These are phyloP conservation scores for Zaprionus ghesquierei DNA, from an alignment of 1,140 invertebrate species.

Conservation along the genomic window DNA sequence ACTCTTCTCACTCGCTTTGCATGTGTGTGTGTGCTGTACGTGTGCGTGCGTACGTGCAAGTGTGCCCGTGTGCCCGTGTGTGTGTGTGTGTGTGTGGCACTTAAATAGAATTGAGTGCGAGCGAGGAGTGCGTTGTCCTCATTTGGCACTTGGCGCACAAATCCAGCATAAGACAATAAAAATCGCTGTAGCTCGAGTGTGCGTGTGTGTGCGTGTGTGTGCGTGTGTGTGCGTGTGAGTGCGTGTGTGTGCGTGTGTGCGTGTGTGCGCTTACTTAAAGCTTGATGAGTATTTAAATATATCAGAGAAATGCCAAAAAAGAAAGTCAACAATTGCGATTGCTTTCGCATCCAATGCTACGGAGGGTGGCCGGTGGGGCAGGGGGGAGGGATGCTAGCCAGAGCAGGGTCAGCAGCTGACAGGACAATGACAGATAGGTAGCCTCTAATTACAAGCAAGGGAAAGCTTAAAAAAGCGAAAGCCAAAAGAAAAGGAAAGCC, in stretches of 20 bases:
- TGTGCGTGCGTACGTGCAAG: not conserved
- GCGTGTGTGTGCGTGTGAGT: constrained; percentile 5
- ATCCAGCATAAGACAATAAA: constrained; percentile 69
- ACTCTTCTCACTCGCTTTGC: not conserved
- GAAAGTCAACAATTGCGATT: constrained; percentile 16
- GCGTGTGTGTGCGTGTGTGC: constrained; percentile 2
- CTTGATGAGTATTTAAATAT: constrained; percentile 36
- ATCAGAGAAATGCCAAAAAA: constrained; percentile 24
- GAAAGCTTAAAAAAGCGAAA: not conserved
- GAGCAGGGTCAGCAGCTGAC: not conserved
- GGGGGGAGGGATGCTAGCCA: not conserved
- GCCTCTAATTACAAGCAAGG: not conserved
- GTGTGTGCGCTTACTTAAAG: constrained; percentile 45
- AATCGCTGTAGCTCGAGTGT: constrained; percentile 40
- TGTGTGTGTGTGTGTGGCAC: constrained; percentile 48
- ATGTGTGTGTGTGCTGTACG: not conserved
- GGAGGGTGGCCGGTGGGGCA: not conserved
- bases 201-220: constrained; percentile 21
- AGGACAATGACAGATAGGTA: not conserved
- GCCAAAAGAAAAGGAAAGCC: not conserved
- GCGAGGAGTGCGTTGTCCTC: constrained; percentile 64
- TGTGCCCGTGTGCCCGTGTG: not conserved
- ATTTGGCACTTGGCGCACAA: constrained; percentile 63
- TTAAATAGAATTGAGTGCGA: constrained; percentile 70
- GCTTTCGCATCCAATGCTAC: not conserved